Evolutionary conservation across 2,888 invertebrate genomes (phyloP), one percentile per base, ranked within the genome.

Genomic region (Melipona beecheii): DNA sequence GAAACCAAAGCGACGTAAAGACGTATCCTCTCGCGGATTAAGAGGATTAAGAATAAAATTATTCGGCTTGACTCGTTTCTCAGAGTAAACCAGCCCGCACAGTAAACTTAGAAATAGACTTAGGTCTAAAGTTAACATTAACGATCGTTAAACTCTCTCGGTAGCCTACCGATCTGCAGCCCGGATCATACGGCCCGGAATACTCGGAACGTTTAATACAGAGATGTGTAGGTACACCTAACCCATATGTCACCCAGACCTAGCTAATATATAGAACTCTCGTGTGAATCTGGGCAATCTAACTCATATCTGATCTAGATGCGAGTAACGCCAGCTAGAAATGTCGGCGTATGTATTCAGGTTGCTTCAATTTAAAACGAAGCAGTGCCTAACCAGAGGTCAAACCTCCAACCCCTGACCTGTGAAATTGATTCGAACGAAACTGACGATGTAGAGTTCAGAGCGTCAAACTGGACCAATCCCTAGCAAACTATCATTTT

Each of bases 291-390:
- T 75, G 72, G 74, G 77, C 75, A 80, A 85, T 71, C 80, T 76
- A 74, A 77, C 64, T 80, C 84, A 72, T 81, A 84, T 85, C 85
- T 71, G 77, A 80, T 76, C 76, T 62, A 54, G 56, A 71, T 62
- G 60, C 62, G 60, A 58, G 54, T 24, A 76, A 24, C 60, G 36
- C 36, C 31, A 4, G 4, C 19, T 50, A 68, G 56, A 70, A 69
- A 69, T 54, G 65, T 11, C 43, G 54, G 60, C 6, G 70, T 43
- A 43, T 43, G 43, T 43, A 43, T 69, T 65, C 58, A 56, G 43
- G 21, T 69, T 31, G 68, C 24, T 65, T 58, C 49, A 60, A 76
- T 49, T 69, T 50, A 31, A 17, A 5, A 21, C n/a, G 21, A 58
- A 69, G 69, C 56, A 9, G 1, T 31, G 27, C n/a, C 11, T 43